Conservation (phyloP, 2,113 vertebrate species). For the Leucopsar rothschildi region DNA sequence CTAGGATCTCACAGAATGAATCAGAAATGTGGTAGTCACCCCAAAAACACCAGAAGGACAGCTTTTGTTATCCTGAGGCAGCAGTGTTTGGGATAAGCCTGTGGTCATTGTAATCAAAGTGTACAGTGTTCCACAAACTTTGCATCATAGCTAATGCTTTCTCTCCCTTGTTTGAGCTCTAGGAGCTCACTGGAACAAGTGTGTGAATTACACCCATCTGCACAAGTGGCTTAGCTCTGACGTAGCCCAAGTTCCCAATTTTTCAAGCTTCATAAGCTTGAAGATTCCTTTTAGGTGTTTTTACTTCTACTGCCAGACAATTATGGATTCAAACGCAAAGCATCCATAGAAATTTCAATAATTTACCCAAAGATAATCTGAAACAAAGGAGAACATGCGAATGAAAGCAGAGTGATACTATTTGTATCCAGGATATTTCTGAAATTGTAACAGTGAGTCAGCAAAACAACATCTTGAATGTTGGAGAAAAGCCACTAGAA, state of each 20-base stretch:
- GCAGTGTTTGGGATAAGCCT: background rate
- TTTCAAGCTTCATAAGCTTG: background rate
- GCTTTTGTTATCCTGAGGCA: background rate
- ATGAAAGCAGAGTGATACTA: background rate
- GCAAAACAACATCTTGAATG: background rate
- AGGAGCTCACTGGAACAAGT: background rate
- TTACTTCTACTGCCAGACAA: background rate
- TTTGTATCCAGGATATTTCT: background rate
- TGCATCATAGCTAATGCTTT: background rate
- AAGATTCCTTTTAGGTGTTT: background rate
- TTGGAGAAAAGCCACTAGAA: background rate
- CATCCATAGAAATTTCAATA: background rate
- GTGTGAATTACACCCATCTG: background rate
- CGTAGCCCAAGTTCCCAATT: background rate
- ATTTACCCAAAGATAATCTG: background rate
- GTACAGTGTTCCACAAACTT: background rate
- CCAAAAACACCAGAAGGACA: background rate
- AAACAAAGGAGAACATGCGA: background rate
- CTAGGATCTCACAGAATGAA: background rate
- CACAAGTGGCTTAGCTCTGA: background rate
- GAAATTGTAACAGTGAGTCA: background rate
- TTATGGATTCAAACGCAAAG: background rate
- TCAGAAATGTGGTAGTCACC: background rate
- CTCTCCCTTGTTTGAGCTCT: background rate
- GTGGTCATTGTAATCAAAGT: background rate